These are phyloP conservation scores for Agrotis segetum DNA, from an alignment of 2,888 invertebrate species.

Conservation along the genomic window DNA sequence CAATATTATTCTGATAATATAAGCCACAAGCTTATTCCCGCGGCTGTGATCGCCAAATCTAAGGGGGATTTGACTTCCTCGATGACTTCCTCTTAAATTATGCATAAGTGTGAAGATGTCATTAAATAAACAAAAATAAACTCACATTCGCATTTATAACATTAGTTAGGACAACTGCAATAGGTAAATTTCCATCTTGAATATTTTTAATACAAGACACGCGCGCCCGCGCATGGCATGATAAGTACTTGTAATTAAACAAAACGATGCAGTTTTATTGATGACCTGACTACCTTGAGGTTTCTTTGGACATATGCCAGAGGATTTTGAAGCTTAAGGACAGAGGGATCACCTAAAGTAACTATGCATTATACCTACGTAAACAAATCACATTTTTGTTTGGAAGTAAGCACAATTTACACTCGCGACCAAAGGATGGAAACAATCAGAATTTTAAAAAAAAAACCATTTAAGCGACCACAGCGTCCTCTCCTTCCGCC, in stretches of 20 bases:
- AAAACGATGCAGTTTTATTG: conserved; percentile 9
- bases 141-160: no score
- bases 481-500: no score
- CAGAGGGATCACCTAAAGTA: neutral
- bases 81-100: no score
- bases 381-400: neutral
- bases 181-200: conserved; percentile 27
- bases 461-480: no score
- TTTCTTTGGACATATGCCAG: conserved; percentile 13
- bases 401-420: neutral
- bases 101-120: no score
- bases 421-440: no score
- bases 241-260: conserved; percentile 16
- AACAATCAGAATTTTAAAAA: no score
- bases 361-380: neutral
- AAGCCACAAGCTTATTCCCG: no score
- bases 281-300: neutral
- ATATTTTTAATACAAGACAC: conserved; percentile 1
- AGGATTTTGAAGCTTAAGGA: neutral
- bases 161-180: conserved; percentile 4
- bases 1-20: no score
- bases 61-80: no score
- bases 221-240: conserved; percentile 5
- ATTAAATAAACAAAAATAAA: no score
- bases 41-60: no score